Conservation (phyloP, 2,797 vertebrate genomes). For the Arnoldichthys spilopterus region DNA sequence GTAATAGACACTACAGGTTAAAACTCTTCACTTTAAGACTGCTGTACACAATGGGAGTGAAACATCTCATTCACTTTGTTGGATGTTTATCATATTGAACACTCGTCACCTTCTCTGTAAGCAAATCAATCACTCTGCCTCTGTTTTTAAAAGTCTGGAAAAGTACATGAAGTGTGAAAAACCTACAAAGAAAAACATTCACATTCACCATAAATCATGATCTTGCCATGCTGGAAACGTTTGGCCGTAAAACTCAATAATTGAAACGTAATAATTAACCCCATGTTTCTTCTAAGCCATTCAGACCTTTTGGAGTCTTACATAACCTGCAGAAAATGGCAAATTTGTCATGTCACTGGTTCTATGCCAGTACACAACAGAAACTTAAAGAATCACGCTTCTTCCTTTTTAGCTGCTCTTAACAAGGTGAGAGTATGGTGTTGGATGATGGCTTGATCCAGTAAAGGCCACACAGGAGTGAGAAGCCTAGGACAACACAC, state of each 20-base stretch:
- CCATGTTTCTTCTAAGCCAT: constrained; percentile 11
- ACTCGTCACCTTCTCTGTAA: background rate
- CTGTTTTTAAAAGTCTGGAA: constrained; percentile 12
- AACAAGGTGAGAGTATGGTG: constrained; percentile 31
- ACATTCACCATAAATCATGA: background rate
- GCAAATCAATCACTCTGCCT: constrained; percentile 1
- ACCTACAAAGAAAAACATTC: background rate
- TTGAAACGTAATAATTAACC: too few species aligned
- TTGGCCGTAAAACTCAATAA: too few species aligned
- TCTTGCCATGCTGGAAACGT: background rate
- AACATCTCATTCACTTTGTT: background rate
- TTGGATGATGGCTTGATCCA: constrained; percentile 18
- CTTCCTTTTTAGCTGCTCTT: constrained; percentile 38
- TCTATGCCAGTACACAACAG: constrained; percentile 14
- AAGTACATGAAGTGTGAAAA: background rate
- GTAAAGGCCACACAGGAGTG: constrained; percentile 47
- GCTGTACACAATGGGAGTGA: background rate
- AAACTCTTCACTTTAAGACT: background rate
- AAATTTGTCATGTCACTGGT: constrained; percentile 30
- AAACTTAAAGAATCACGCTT: constrained; percentile 16
- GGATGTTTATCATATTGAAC: background rate
- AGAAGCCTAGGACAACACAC: constrained; percentile 10
- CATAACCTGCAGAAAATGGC: constrained; percentile 36
- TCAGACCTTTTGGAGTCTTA: constrained; percentile 15
- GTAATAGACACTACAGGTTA: background rate